Conservation (phyloP, 2,113 vertebrate genomes). For the Acanthisitta chloris region DNA sequence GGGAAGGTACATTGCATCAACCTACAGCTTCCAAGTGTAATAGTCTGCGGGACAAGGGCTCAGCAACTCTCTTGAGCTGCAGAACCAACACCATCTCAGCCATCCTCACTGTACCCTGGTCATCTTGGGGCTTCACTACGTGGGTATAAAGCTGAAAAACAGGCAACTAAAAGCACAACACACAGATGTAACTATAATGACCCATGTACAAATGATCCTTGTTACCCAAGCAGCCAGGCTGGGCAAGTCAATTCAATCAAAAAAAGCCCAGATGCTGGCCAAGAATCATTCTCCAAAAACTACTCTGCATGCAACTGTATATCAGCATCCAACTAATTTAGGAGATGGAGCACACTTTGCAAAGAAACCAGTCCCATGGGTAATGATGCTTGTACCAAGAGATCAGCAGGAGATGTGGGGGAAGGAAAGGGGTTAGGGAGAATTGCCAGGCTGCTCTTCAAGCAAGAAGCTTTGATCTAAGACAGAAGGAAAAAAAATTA, state of each 20-base stretch:
- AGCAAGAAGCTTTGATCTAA: constrained; percentile 39
- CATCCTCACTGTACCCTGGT: not conserved
- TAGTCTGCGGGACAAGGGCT: not conserved
- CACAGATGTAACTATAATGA: accelerated
- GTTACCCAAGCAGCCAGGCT: not conserved
- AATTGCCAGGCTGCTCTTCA: not conserved
- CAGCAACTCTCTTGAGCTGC: not conserved
- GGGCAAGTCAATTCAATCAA: not conserved
- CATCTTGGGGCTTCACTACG: not conserved
- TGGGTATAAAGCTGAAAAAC: not conserved
- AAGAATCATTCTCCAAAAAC: not conserved
- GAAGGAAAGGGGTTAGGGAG: not conserved
- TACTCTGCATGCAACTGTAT: not conserved
- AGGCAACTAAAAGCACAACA: not conserved
- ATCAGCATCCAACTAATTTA: not conserved
- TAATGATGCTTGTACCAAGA: not conserved
- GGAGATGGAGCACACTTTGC: not conserved
- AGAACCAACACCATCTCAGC: not conserved
- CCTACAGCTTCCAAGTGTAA: not conserved
- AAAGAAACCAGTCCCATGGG: not conserved
- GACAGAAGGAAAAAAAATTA: not conserved
- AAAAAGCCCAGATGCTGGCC: not conserved
- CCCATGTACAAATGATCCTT: not conserved
- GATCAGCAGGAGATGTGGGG: not conserved
- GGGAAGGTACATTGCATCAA: not conserved